These are phyloP conservation scores for Wasmannia auropunctata DNA, from an alignment of 1,140 invertebrate species.

Conservation along the genomic window DNA sequence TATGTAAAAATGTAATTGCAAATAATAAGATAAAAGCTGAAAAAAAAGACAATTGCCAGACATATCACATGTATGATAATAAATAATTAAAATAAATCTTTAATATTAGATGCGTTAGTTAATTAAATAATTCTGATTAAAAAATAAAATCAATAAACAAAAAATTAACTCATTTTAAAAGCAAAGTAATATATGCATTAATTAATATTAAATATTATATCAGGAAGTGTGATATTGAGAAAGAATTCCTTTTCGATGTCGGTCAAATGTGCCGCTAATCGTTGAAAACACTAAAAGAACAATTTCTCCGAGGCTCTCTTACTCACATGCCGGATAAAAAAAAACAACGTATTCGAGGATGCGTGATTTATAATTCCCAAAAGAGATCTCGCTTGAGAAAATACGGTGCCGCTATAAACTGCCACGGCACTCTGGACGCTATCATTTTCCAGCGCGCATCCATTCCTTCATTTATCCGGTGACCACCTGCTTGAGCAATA, in stretches of 20 bases:
- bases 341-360: background rate
- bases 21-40: background rate
- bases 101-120: background rate
- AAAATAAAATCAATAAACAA: background rate
- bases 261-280: background rate
- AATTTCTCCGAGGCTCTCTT: background rate
- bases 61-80: background rate
- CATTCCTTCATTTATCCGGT: conserved; percentile 23
- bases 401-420: conserved; percentile 65
- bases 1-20: background rate
- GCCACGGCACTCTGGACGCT: conserved; percentile 48
- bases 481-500: background rate
- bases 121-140: background rate
- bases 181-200: background rate
- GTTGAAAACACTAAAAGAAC: background rate
- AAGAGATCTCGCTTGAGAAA: conserved; percentile 28
- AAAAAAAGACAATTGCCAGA: background rate
- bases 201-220: background rate
- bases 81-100: background rate
- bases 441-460: conserved; percentile 54
- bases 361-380: conserved; percentile 44
- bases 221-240: background rate
- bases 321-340: background rate
- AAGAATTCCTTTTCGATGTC: background rate
- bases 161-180: background rate